Evolutionary conservation across 2,113 vertebrate species (phyloP), one percentile per base, ranked within the genome.

Genomic region (Vulpes lagopus): DNA sequence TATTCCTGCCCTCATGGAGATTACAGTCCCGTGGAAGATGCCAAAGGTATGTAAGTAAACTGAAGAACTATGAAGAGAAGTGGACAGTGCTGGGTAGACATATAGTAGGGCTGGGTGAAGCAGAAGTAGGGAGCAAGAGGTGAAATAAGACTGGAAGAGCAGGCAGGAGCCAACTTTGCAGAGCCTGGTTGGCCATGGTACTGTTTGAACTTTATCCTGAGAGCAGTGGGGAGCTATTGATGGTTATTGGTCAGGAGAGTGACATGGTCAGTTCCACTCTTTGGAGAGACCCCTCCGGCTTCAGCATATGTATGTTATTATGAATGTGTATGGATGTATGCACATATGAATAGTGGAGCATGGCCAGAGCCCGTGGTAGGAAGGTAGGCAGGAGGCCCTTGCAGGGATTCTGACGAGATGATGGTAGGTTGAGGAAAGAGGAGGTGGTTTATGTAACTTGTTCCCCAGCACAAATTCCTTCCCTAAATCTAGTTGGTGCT

Each of bases 281-380:
- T 95, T 65, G 92, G 84, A 78, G 86, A 73, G 16, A 51, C 4
- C 43, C 25, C 57, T 80, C 38, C 79, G 17, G n/a, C 17, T 12
- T 83, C 38, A 55, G 74, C 10, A 49, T 23, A 19, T 20, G 4
- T 49, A 4, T 53, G 73, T 38, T 20, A 64, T 25, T 38, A 20
- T 11, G 14, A 8, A 53, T 8, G 23, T n/a, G 30, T 19, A 5
- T 38, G 81, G 55, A 2, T 25, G 17, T 32, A 4, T n/a, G 11
- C 53, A 51, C 6, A 3, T 32, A n/a, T 20, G 23, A 43, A 4
- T 1, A 17, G 71, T 19, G 2, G 4, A 12, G 14, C 0, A 0
- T 35, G 38, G 11, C 38, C 57, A 60, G 23, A 57, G n/a, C 22
- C 25, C 79, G 55, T 6, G 32, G 30, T 27, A 12, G 53, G 69